Evolutionary conservation across 2,797 vertebrate genomes (phyloP), one percentile per base, ranked within the genome.

Genomic region (Calcarius lapponicus): DNA sequence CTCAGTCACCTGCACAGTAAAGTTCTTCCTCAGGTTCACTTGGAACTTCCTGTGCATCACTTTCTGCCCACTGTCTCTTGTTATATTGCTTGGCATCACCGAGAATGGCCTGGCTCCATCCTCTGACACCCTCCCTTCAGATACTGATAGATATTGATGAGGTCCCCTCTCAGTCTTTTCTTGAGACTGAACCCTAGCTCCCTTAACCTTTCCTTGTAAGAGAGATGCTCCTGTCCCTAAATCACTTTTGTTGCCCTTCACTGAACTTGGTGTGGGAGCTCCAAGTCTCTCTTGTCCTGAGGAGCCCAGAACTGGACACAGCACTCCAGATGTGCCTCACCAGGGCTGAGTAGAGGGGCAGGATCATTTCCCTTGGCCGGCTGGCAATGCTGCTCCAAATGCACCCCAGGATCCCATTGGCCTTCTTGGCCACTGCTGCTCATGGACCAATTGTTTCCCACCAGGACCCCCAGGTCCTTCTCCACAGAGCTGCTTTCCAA

Each of bases 321-420:
- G 28, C 2, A 10, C 7, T 60, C 13, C 19, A 67, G 54, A 18
- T 29, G 18, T 10, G 28, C 28, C 32, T 64, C 45, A 36, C 15
- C 38, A 51, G 22, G 32, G 22, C 3, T 22, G 15, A 31, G 3
- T 3, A 58, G 14, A 58, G 32, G 15, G 6, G 2, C 28, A 67
- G 45, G 10, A 60, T 28, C 28, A 12, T 1, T 2, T 36, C 38
- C 21, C 8, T 2, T 0, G 3, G 7, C 3, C n/a, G 51, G 8
- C 45, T 66, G 32, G 22, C 26, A 51, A 2, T 22, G 18, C 2
- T 58, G 3, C 8, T 43, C 38, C 26, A 32, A 32, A 32, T 2
- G 22, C 12, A 60, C 3, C 10, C 6, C 28, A 60, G 38, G 18
- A 5, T 11, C 36, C 36, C 36, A 36, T 36, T 36, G 36, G 36